Base-by-base conservation (phyloP, 2,888 invertebrate species). In the Eupithecia inturbata region DNA sequence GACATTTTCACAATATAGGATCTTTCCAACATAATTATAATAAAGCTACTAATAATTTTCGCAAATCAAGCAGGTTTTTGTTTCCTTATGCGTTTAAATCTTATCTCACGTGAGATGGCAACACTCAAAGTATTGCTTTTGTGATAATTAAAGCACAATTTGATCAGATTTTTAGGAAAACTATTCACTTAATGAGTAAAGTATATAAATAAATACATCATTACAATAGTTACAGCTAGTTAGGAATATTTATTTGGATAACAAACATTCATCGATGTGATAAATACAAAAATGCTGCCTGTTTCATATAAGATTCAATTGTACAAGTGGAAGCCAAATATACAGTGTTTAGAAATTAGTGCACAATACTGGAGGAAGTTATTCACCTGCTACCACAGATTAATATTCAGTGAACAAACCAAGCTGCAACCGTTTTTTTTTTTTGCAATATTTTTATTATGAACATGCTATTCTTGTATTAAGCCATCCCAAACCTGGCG, bases 241-340 rank as follows among this genome's bases (percentile, higher is more conserved):
- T 63, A 70, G 70, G 70, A 71, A 69, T 71, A 73, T 71, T 67
- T 70, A 57, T 57, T 69, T 53, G 67, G 70, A 69, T 69, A 70
- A 75, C 41, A 68, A 64, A 64, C 60, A 14, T 41, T 26, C 5
- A 41, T 67, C 16, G 36, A 33, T 31, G 67, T 71, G 62, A 72
- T 36, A 57, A 67, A 72, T 72, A 75, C 71, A 70, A 63, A 62
- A 70, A 72, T 64, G 63, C 62, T 70, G 67, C n/a, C 16, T 14
- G 9, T 9, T 62, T 62, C 26, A 26, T 57, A 26, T 5, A 4
- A 10, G 10, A 53, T 53, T 22, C 10, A 3, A 10, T 22, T 53
- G n/a, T 53, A 53, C 10, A 53, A 22, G 53, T 60, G 28, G 28
- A 60, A 60, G 28, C 10, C 49, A 6, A 49, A 45, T 41, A 45